Evolutionary conservation across 2,888 invertebrate genomes (phyloP).

Genomic region (Ornithoptera priamus): DNA sequence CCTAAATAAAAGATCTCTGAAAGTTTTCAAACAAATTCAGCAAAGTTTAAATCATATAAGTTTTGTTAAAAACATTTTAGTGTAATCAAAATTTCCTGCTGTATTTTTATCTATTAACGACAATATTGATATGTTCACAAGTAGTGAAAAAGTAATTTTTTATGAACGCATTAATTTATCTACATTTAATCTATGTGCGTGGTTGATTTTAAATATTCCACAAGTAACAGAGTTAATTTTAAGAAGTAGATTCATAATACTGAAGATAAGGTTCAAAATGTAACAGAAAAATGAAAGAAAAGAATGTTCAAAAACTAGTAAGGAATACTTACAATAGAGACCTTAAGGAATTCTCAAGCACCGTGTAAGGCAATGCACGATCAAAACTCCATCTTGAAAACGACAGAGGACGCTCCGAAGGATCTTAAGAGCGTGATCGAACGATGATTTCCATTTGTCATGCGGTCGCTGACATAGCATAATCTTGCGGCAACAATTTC

Average conservation of each 20-base stretch:
- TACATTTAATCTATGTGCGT: too few species aligned
- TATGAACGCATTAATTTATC: too few species aligned
- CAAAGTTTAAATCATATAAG: neutral
- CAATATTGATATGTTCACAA: too few species aligned
- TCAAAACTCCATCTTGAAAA: constrained; percentile 20
- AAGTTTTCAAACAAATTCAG: constrained; percentile 3
- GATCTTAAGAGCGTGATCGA: constrained; percentile 22
- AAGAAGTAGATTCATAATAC: neutral
- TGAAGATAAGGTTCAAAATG: neutral
- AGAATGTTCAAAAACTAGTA: neutral
- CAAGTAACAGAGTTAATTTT: too few species aligned
- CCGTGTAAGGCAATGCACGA: constrained; percentile 25
- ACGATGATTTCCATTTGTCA: constrained; percentile 22
- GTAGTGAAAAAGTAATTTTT: too few species aligned
- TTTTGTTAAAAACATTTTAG: constrained; percentile 4
- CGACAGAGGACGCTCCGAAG: constrained; percentile 6
- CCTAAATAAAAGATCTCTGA: constrained; percentile 9
- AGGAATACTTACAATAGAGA: constrained; percentile 5
- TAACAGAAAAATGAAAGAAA: neutral
- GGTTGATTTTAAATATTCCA: too few species aligned
- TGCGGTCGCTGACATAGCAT: constrained; percentile 18
- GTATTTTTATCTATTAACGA: too few species aligned
- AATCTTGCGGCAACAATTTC: constrained; percentile 10
- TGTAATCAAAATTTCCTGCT: neutral
- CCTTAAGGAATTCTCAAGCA: constrained; percentile 5